Evolutionary conservation across 2,113 vertebrate genomes (phyloP), one percentile per base, ranked within the genome.

Genomic region (Atractosteus spatula): DNA sequence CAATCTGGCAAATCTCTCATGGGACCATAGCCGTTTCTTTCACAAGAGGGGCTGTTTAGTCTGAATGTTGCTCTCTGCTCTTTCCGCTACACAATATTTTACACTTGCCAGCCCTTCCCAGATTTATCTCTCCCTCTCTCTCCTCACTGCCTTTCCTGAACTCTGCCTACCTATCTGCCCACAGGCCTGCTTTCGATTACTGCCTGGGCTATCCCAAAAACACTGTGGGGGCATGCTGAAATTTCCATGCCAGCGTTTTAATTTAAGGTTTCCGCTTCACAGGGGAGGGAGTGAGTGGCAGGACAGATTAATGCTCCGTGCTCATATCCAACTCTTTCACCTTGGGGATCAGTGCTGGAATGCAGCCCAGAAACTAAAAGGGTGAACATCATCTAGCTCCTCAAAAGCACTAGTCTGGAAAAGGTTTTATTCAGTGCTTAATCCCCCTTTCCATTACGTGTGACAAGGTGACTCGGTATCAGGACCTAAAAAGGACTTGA

Each of bases 221-320:
- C n/a, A n/a, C 12, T 7, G 57, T 13, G 14, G 29, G n/a, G 3
- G 3, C 12, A 59, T 6, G 5, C 14, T 59, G 47, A 59, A n/a
- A 59, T 59, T 7, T 59, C 57, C 57, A 59, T 59, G 57, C 57
- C 57, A 59, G 57, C 57, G 5, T n/a, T 59, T 59, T 59, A 59
- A 59, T 59, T 59, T 59, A 59, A 59, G 57, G 4, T 14, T 59
- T 59, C 57, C 57, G 12, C 57, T 59, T 59, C 57, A 59, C 57
- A 13, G 57, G 57, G n/a, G 57, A 13, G 57, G n/a, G 57, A 16
- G 10, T 59, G n/a, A 59, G 57, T 59, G 57, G 14, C 57, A 59
- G 57, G 57, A 13, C 13, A 59, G 57, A 59, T 59, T 14, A 59
- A 59, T 59, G 12, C 12, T 59, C n/a, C 5, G 57, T 59, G 12